Percentiles rank a stretch among this genome's conserved stretches.
phyloP scores from a whole-genome alignment of 2,797 vertebrate species.

The Limnodromus scolopaceus region DNA sequence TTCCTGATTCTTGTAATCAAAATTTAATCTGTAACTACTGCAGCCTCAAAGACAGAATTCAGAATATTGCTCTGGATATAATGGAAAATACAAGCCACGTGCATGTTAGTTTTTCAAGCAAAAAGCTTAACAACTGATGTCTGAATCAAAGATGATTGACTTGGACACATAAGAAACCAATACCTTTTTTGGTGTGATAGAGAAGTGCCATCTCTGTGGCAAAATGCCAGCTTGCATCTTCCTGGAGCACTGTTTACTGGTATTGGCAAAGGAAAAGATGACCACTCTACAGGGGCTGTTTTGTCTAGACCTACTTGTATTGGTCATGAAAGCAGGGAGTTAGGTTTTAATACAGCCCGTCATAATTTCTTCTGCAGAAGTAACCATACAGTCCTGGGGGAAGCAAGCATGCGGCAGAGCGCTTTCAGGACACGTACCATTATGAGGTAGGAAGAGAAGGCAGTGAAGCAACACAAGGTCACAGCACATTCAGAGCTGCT shows the following conservation, averaged over 20 bases:
- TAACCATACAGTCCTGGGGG: background rate
- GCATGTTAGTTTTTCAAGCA: background rate
- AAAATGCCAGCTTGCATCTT: background rate
- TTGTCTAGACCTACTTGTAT: background rate
- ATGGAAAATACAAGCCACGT: background rate
- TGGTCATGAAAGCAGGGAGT: background rate
- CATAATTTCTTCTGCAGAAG: background rate
- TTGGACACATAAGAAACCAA: background rate
- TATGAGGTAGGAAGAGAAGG: background rate
- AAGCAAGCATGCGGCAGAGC: background rate
- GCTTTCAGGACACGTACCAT: fast-evolving
- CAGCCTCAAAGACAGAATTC: background rate
- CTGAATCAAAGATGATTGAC: background rate
- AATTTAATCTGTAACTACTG: background rate
- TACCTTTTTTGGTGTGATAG: background rate
- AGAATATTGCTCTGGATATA: background rate
- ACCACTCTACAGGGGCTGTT: background rate
- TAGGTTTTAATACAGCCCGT: background rate
- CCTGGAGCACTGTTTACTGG: background rate
- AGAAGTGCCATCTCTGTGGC: background rate
- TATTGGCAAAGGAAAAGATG: background rate
- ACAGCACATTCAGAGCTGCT: background rate
- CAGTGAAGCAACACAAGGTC: background rate
- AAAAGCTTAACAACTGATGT: background rate
- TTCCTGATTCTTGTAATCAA: background rate